phyloP scores from a whole-genome alignment of 2,797 vertebrate species.

The Chaetophractus vellerosus region DNA sequence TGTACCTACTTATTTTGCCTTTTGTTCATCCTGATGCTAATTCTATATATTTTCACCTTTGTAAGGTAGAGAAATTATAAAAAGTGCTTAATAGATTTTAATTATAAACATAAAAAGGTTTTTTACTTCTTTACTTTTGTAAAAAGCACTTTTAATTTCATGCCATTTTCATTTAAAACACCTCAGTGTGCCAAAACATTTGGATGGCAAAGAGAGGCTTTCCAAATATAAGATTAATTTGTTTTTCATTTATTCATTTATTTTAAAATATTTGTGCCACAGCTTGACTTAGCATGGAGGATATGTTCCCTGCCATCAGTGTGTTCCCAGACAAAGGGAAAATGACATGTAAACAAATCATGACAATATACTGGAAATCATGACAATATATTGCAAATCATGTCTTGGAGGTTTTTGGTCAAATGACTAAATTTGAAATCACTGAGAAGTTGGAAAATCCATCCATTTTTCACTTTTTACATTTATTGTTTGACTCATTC shows the following conservation, averaged over 20 bases:
- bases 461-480: not conserved
- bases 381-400: not conserved
- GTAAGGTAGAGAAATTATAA: not conserved
- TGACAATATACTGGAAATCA: not conserved
- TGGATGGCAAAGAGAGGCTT: not conserved
- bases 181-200: constrained; percentile 5
- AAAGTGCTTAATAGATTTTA: constrained; percentile 10
- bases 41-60: not conserved
- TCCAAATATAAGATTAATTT: not conserved
- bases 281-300: not conserved
- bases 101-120: constrained; percentile 27
- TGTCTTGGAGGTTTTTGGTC: constrained; percentile 30
- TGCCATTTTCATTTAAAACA: constrained; percentile 29
- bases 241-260: not conserved
- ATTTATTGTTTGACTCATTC: constrained; percentile 7
- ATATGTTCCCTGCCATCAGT: not conserved
- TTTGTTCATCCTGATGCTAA: not conserved
- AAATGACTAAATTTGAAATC: constrained; percentile 20
- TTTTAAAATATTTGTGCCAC: not conserved
- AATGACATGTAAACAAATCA: not conserved
- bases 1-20: constrained; percentile 27
- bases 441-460: not conserved
- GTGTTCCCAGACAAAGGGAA: not conserved
- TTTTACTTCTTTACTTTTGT: constrained; percentile 26
- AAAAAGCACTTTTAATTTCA: constrained; percentile 53